These are phyloP conservation scores for Acanthosepion lycidas DNA, from an alignment of 2,888 invertebrate species.

Conservation along the genomic window DNA sequence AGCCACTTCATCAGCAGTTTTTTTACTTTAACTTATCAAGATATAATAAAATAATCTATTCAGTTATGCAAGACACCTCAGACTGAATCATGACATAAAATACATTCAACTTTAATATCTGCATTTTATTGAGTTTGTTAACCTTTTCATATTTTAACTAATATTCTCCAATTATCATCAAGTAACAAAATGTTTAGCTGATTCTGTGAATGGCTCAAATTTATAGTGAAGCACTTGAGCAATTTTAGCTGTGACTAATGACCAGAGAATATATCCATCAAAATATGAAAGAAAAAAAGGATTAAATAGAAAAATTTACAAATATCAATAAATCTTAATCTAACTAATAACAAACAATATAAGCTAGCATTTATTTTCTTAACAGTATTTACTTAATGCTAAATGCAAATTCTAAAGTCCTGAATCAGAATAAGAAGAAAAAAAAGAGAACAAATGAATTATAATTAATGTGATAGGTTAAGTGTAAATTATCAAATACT, in stretches of 20 bases:
- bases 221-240: background rate
- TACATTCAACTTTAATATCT: background rate
- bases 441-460: background rate
- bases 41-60: background rate
- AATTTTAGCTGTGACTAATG: background rate
- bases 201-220: background rate
- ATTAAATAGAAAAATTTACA: background rate
- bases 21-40: too few species aligned
- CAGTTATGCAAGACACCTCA: background rate
- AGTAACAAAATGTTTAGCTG: background rate
- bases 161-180: background rate
- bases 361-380: background rate
- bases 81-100: background rate
- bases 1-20: too few species aligned
- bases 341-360: background rate
- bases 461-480: background rate
- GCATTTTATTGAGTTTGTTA: background rate
- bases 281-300: background rate
- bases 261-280: background rate
- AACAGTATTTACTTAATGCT: background rate
- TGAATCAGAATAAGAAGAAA: background rate
- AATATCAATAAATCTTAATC: background rate
- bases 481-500: background rate
- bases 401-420: background rate
- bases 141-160: background rate